Evolutionary conservation across 2,888 invertebrate species (phyloP), one percentile per base, ranked within the genome.

Genomic region (Agrotis puta): DNA sequence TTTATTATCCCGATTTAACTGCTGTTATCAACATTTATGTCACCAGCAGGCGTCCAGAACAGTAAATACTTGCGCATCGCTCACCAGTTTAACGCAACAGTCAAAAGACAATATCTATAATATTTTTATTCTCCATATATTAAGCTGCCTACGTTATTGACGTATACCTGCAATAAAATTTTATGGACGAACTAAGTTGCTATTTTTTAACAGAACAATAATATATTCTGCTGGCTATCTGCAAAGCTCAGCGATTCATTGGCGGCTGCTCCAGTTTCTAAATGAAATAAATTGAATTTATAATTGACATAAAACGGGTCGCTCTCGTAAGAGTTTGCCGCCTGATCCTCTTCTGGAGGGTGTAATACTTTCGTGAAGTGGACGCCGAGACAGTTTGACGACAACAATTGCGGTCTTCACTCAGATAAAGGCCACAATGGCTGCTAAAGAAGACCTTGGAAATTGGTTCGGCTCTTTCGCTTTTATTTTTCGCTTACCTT

Each of bases 401-500:
- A 87, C 87, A 89, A 85, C 91, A 90, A 92, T 92, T 92, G 91
- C 88, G 91, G 90, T 90, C 58, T 77, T 84, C 75, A 83, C 79
- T 77, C 64, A 79, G 82, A 83, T 81, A 75, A 79, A 69, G 64
- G 63, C 70, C 70, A 71, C 84, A 90, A 92, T 92, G 90, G 89
- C 85, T 91, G 90, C 88, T 91, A 91, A 90, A 90, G 88, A 87
- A 89, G 88, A 87, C 91, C 91, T 91, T 93, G 90, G 88, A 92
- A 92, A 93, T 92, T 90, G 91, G 92, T 91, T 89, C 88, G 88
- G 89, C 90, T 92, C 88, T 90, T 92, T 91, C 87, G 88, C 88
- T 92, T 93, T 93, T 92, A 93, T 93, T 94, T 92, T 91, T 90
- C 92, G 90, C 89, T 91, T 90, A 94, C 94, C 92, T 93, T 93